phyloP scores from a whole-genome alignment of 1,140 invertebrate genomes.

The Drosophila triauraria region DNA sequence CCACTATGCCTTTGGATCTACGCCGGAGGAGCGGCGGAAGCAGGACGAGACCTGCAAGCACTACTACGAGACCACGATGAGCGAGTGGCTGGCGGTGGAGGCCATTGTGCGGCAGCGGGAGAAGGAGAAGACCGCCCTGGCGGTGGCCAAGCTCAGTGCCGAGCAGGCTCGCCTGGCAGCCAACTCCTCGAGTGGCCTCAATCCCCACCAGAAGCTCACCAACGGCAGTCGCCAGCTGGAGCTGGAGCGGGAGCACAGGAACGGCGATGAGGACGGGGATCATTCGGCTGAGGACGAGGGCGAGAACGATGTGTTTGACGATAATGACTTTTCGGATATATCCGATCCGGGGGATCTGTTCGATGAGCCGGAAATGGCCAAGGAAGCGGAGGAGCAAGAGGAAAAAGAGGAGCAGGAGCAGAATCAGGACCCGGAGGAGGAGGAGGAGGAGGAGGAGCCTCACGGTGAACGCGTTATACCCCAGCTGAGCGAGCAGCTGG shows the following conservation, averaged over 20 bases:
- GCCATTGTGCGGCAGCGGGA: conserved; percentile 95
- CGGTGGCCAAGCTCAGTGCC: conserved; percentile 88
- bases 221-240: conserved; percentile 63
- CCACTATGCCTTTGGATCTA: conserved; percentile 93
- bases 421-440: not conserved
- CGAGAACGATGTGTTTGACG: conserved; percentile 78
- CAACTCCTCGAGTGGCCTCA: conserved; percentile 5
- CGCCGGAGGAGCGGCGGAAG: conserved; percentile 88
- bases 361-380: conserved; percentile 53
- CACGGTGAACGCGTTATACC: conserved; percentile 2
- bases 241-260: conserved; percentile 84
- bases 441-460: conserved; percentile 1
- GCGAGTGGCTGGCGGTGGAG: conserved; percentile 97
- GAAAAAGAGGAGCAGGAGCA: not conserved
- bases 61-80: conserved; percentile 95
- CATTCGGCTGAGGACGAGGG: conserved; percentile 36
- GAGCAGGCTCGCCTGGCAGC: conserved; percentile 70
- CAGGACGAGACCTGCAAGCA: conserved; percentile 89
- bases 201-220: conserved; percentile 45
- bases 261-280: conserved; percentile 42
- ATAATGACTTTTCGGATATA: conserved; percentile 83
- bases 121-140: conserved; percentile 89
- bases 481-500: conserved; percentile 57
- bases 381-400: conserved; percentile 34
- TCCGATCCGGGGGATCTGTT: conserved; percentile 82